Evolutionary conservation across 2,888 invertebrate species (phyloP).

Genomic region (Ormyrus labotus): DNA sequence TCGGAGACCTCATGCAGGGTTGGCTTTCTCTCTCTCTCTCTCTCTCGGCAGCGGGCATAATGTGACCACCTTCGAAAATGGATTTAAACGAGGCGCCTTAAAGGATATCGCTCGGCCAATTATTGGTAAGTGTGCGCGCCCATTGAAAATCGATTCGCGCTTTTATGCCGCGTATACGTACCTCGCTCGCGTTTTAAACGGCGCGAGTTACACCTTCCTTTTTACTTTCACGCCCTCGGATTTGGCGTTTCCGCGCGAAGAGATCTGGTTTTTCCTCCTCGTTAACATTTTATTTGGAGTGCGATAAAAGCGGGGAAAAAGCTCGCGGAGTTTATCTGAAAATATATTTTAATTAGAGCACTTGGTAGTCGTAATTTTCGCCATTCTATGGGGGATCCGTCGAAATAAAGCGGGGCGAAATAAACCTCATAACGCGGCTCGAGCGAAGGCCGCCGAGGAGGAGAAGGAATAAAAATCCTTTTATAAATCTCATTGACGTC

Average conservation of each 20-base stretch:
- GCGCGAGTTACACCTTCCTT: too few species aligned
- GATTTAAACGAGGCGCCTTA: conserved; percentile 37
- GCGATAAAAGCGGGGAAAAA: too few species aligned
- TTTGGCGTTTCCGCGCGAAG: too few species aligned
- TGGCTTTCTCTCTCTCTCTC: background rate
- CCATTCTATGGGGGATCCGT: background rate
- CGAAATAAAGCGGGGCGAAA: conserved; percentile 3
- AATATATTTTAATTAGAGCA: too few species aligned
- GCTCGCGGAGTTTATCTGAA: too few species aligned
- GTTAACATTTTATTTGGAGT: too few species aligned
- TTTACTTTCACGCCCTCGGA: too few species aligned
- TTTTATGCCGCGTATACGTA: background rate
- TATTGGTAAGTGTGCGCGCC: background rate
- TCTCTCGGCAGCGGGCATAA: conserved; percentile 7
- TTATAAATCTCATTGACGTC: conserved; percentile 17
- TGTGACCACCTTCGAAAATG: conserved; percentile 24
- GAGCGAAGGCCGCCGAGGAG: background rate
- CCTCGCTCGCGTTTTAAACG: background rate
- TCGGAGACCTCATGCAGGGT: conserved; percentile 23
- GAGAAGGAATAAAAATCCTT: background rate
- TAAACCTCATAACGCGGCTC: background rate
- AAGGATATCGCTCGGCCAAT: conserved; percentile 7
- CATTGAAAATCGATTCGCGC: background rate
- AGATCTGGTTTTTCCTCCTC: too few species aligned
- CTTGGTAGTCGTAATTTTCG: too few species aligned